Conservation (phyloP, 30 jellyfish, hydroid and myxozoan species). For the Aurelia coerulea region DNA sequence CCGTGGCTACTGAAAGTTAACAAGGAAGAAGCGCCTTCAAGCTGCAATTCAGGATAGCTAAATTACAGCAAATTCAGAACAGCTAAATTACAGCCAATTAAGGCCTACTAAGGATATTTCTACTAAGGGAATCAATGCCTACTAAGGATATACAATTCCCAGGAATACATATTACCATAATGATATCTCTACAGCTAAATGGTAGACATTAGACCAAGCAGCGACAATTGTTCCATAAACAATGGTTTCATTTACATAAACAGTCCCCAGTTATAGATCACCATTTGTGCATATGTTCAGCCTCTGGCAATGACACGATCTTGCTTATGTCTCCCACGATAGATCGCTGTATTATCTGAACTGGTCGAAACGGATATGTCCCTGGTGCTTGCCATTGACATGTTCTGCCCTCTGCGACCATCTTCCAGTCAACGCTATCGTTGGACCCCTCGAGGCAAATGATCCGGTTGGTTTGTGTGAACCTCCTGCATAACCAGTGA, state of each 20-base stretch:
- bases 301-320: conserved; percentile 49
- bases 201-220: too few species aligned
- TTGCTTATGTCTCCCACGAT: conserved; percentile 7
- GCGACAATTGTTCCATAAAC: too few species aligned
- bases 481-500: conserved; percentile 35
- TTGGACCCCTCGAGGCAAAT: conserved; percentile 9
- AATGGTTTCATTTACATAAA: background rate
- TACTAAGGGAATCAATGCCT: too few species aligned
- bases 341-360: conserved; percentile 15
- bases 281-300: conserved; percentile 32
- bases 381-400: conserved; percentile 22
- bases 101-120: too few species aligned
- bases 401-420: conserved; percentile 24
- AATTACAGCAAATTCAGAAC: too few species aligned
- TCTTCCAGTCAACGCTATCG: conserved; percentile 24
- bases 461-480: conserved; percentile 39
- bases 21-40: too few species aligned
- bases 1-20: too few species aligned
- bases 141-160: too few species aligned
- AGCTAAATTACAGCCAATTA: too few species aligned
- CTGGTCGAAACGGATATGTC: conserved; percentile 13
- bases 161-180: too few species aligned
- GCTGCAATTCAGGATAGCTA: too few species aligned
- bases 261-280: conserved; percentile 47
- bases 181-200: too few species aligned